phyloP scores from a whole-genome alignment of 2,888 invertebrate species.

The Heterodera filipjevi region DNA sequence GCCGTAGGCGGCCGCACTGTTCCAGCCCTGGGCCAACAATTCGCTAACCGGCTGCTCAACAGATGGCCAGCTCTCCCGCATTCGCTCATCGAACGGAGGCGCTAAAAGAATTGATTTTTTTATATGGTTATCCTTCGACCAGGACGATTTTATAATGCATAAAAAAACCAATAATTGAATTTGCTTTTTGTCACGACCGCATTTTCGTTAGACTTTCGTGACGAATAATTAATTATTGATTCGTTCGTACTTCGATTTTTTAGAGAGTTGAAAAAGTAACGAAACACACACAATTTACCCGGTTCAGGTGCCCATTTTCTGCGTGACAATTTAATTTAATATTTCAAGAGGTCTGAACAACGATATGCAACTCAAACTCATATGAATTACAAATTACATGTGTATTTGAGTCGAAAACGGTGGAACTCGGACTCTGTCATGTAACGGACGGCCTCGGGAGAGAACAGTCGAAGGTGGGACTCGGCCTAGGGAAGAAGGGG shows the following conservation, averaged over 20 bases:
- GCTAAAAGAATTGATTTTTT: neutral
- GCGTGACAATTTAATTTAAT: too few species aligned
- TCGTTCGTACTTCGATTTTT: too few species aligned
- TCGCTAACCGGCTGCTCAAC: neutral
- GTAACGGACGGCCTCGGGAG: constrained; percentile 10
- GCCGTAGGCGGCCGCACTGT: neutral
- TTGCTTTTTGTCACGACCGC: too few species aligned
- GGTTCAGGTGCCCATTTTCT: too few species aligned
- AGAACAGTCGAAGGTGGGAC: constrained; percentile 21
- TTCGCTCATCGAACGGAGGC: neutral
- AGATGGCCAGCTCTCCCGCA: neutral
- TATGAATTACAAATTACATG: neutral
- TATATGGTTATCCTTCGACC: too few species aligned
- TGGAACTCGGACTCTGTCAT: constrained; percentile 22
- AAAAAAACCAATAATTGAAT: too few species aligned
- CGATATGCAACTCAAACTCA: too few species aligned
- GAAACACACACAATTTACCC: too few species aligned
- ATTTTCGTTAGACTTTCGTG: too few species aligned
- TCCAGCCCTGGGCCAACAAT: neutral
- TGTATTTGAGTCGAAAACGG: constrained; percentile 12
- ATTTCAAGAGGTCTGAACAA: too few species aligned
- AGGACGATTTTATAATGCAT: neutral
- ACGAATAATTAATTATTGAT: too few species aligned
- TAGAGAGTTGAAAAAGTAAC: too few species aligned
- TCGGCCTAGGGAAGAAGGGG: neutral